phyloP scores from a whole-genome alignment of 1,140 invertebrate genomes.

The Himalopsyche phryganea region DNA sequence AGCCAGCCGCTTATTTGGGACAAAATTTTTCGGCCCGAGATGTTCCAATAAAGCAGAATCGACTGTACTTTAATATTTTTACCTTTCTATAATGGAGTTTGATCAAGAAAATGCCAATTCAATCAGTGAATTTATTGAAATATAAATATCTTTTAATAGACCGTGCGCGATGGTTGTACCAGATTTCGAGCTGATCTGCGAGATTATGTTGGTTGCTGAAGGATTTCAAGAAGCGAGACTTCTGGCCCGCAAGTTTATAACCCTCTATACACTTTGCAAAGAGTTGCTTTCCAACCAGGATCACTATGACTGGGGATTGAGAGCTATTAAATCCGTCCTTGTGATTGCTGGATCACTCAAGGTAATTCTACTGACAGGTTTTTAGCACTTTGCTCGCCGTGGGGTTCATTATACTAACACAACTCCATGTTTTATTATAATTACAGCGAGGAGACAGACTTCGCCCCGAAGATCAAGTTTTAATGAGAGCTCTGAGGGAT shows the following conservation, averaged over 20 bases:
- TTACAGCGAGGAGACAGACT: constrained; percentile 60
- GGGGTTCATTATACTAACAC: too few species aligned
- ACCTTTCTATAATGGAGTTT: not conserved
- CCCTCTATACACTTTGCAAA: constrained; percentile 81
- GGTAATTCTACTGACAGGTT: constrained; percentile 39
- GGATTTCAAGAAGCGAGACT: constrained; percentile 85
- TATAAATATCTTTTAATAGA: constrained; percentile 47
- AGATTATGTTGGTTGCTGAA: constrained; percentile 92
- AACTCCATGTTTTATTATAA: not conserved
- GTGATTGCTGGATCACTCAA: constrained; percentile 84
- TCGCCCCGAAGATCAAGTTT: constrained; percentile 72
- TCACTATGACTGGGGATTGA: constrained; percentile 92
- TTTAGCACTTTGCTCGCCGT: too few species aligned
- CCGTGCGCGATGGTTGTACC: constrained; percentile 95
- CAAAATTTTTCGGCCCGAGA: too few species aligned
- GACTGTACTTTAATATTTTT: not conserved
- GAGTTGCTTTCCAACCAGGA: constrained; percentile 90
- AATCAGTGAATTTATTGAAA: too few species aligned
- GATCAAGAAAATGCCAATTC: not conserved
- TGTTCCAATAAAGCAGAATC: not conserved
- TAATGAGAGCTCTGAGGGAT: constrained; percentile 83
- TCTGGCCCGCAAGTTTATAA: constrained; percentile 88
- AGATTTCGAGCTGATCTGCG: constrained; percentile 89
- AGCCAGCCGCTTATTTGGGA: not conserved
- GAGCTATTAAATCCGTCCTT: constrained; percentile 89